Evolutionary conservation across 2,113 vertebrate species (phyloP), one percentile per base, ranked within the genome.

Genomic region (Hiodon alosoides): DNA sequence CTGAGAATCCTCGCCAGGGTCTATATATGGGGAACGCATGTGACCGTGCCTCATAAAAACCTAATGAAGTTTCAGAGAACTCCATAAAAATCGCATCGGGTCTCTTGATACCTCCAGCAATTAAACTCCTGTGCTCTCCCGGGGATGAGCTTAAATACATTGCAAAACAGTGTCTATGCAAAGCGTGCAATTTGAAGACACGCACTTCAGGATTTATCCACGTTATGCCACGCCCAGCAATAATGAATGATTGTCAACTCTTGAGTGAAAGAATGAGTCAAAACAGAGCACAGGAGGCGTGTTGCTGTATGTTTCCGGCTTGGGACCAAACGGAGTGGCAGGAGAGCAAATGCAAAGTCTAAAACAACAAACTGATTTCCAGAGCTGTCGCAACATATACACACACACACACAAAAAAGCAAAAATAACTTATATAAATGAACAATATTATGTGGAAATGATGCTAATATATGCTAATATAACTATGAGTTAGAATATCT

Each of bases 51-150:
- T 91, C 89, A 90, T 90, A 87, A 90, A 92, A 92, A 82, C 79
- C 86, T 88, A 89, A 91, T 90, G 89, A 90, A 86, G 85, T 77
- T 86, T 84, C 76, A 82, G 78, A 86, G 86, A 87, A 88, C 76
- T 86, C 85, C 82, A 87, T 87, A 87, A 87, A 87, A 89, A 83
- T 85, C 86, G 87, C 84, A 88, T 89, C 85, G 84, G 79, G 85
- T 67, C 80, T 84, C 80, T 73, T 83, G 85, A 86, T 84, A 86
- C 80, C 71, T 81, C 83, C 83, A 86, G 84, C 82, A 88, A 87
- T 87, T 85, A 87, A 87, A 88, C 78, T 85, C 79, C 64, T 79
- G 81, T 65, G 81, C 72, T 71, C 87, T 87, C 87, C 76, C 76
- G 87, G 86, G 88, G 79, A 79, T 84, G 79, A 80, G 76, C 67